Conservation (phyloP, 1,140 invertebrate species). For the Camponotus vicinus region DNA sequence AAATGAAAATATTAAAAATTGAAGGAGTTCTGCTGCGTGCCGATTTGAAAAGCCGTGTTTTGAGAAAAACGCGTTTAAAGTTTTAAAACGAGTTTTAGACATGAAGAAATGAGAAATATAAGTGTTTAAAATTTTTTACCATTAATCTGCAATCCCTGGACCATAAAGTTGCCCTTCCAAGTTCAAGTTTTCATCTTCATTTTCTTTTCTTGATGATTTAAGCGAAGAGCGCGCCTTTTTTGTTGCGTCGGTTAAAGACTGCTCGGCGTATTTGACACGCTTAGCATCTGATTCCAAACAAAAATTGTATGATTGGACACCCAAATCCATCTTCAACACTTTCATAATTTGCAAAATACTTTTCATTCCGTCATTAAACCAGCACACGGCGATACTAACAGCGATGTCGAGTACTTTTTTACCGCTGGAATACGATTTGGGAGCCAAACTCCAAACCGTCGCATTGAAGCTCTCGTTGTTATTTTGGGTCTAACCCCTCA, state of each 20-base stretch:
- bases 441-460: background rate
- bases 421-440: background rate
- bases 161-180: slow-evolving; percentile 9
- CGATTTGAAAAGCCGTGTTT: background rate
- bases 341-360: too few species aligned
- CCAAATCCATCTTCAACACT: too few species aligned
- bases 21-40: background rate
- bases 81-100: background rate
- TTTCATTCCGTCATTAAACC: background rate
- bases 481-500: background rate
- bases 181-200: background rate
- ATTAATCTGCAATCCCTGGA: slow-evolving; percentile 9
- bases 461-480: slow-evolving; percentile 8
- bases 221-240: too few species aligned
- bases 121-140: slow-evolving; percentile 2
- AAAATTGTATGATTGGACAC: too few species aligned
- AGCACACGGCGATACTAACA: background rate
- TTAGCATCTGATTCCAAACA: too few species aligned
- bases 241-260: too few species aligned
- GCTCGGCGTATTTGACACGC: too few species aligned
- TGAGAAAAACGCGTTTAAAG: slow-evolving; percentile 13
- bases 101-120: background rate
- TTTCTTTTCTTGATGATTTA: too few species aligned
- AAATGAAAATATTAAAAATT: slow-evolving; percentile 9
- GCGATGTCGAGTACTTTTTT: background rate